Conservation (phyloP, 2,113 vertebrate species). For the Symphodus melops region DNA sequence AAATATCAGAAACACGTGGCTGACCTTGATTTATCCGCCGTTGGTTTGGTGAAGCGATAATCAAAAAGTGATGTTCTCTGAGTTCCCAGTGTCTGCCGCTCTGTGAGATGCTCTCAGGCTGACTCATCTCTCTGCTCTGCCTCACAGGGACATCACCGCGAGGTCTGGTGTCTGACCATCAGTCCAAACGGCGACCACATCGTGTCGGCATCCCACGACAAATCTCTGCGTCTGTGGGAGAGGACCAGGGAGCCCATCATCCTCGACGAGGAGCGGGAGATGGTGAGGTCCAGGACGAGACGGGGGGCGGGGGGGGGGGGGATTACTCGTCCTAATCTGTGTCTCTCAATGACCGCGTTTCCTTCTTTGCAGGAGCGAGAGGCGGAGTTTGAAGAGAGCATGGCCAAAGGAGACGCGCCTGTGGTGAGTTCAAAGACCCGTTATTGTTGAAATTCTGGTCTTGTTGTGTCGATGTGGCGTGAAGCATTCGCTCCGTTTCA, state of each 20-base stretch:
- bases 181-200: constrained; percentile 95
- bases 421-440: constrained; percentile 84
- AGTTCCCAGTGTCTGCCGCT: too few species aligned
- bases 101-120: background rate
- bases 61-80: too few species aligned
- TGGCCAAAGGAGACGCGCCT: constrained; percentile 91
- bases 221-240: constrained; percentile 96
- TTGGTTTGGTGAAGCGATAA: too few species aligned
- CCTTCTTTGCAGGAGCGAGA: constrained; percentile 87
- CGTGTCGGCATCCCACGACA: constrained; percentile 94
- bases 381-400: constrained; percentile 93
- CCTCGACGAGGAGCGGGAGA: constrained; percentile 95
- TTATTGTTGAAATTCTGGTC: too few species aligned
- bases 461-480: background rate
- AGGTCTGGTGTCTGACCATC: constrained; percentile 94
- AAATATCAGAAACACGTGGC: too few species aligned
- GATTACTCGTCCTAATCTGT: too few species aligned
- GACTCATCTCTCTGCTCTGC: background rate
- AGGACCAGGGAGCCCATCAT: constrained; percentile 94
- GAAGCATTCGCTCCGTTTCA: background rate
- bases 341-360: background rate
- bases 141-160: constrained; percentile 92
- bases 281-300: constrained; percentile 90
- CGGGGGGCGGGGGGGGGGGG: background rate
- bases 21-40: too few species aligned